Evolutionary conservation across 2,888 invertebrate genomes (phyloP), one percentile per base, ranked within the genome.

Genomic region (Acrobasis suavella): DNA sequence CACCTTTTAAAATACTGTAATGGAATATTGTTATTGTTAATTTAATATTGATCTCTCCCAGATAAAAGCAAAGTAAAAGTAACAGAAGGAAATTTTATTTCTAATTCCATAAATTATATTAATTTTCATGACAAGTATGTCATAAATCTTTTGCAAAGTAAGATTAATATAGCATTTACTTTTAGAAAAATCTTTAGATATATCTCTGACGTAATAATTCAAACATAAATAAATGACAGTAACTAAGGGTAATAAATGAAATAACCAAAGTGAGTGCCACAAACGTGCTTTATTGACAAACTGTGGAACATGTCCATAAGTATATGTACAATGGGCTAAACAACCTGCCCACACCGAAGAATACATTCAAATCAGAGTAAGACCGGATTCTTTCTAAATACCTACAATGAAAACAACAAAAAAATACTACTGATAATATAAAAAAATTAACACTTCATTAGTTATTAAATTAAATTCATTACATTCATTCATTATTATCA

Each of bases 261-360:
- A 86, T 81, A 78, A 64, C 74, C 65, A 12, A 67, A 55, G 54
- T 72, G 66, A 78, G 88, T 91, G 89, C 89, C 89, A 87, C 88
- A 89, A 87, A 89, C 81, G 90, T 91, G 90, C 89, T 91, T 88
- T 91, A 91, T 85, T 90, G 81, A 88, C 82, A 89, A 85, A 85
- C 78, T 78, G 76, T 77, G 80, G 81, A 86, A 82, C 84, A 77
- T 77, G 75, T 81, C 78, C 82, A 75, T 78, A 81, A 75, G 72
- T 61, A 50, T 62, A 61, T 72, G 83, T 87, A 89, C 85, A 90
- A 82, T 81, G 73, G 80, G 75, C 68, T 72, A 84, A 84, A 83
- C 85, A 50, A 66, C 62, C 64, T 65, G 69, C 72, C 73, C 67
- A 65, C 63, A 59, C 54, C 64, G 58, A 62, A 60, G 46, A 58